Evolutionary conservation across 2,797 vertebrate species (phyloP), one percentile per base, ranked within the genome.

Genomic region (Danio choprae): DNA sequence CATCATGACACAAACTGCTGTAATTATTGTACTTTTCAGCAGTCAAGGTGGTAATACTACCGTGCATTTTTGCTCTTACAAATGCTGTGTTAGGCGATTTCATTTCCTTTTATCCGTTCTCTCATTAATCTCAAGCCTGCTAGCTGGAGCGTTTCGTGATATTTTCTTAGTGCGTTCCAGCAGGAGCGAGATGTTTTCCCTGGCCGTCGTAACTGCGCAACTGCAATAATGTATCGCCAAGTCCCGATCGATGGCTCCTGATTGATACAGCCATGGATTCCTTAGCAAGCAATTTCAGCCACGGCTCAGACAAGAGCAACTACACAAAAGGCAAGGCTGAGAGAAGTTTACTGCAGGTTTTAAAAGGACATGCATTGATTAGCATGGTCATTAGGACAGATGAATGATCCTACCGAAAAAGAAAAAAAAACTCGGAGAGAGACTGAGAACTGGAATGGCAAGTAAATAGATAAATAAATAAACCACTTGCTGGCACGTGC

Each of bases 231-330:
- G 67, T 79, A 81, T 74, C 74, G 53, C 74, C 69, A 72, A 67
- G 77, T 10, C 55, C 40, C 64, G 44, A 87, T 85, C 87, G 82
- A 89, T 84, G 43, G 15, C 11, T 36, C 46, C 65, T 85, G 87
- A 85, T 80, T 85, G 85, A 85, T 86, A 68, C 50, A 79, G 77
- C 59, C 60, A 11, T 40, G 53, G 48, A 86, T 56, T 83, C 78
- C 82, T 83, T 77, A 87, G 74, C 82, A 71, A 86, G 85, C 84
- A 76, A 72, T 70, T 79, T 77, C 62, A 82, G 86, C 81, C 72
- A 81, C 18, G 36, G 67, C 73, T 22, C 7, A 10, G 60, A 58
- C 56, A 55, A 68, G 40, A 43, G 29, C 77, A 48, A 18, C 72
- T 65, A 67, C 75, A 74, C 58, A 60, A 77, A 29, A 85, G 43